Base-by-base conservation (phyloP, 2,797 vertebrate genomes). In the Craterocephalus amniculus region DNA sequence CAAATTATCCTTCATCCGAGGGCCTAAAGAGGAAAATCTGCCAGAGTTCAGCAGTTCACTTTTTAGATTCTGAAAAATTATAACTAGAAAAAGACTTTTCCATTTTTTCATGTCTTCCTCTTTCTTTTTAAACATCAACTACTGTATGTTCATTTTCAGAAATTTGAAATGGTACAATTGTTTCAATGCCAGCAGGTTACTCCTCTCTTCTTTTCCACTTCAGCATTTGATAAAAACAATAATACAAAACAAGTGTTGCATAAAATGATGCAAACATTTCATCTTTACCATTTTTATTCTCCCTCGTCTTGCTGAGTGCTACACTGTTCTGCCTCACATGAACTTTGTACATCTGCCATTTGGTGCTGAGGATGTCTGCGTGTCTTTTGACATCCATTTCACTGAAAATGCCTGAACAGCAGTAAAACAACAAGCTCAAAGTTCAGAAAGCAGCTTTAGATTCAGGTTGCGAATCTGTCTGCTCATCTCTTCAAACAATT, bases 271-370 rank as follows among this genome's bases (percentile, higher is more conserved):
- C 2, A 9, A 24, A 49, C 12, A 20, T 45, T 45, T 20, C 18
- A 20, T 16, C 40, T 43, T 43, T 20, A 43, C 7, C 5, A 7
- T 45, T n/a, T n/a, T 5, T 45, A 9, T 14, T 40, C 32, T n/a
- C 26, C 11, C 54, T 64, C n/a, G 8, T 1, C 20, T 26, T 65
- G 63, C 34, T 43, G 45, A 43, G 65, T 59, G 55, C 27, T 26
- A 14, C 55, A 54, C 10, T 32, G 0, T 31, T 26, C 43, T 35
- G 4, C 38, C 32, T 52, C 22, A 40, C 20, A 43, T 24, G 11
- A 20, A 35, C 26, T 32, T 48, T 54, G 22, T 5, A 2, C 31
- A 52, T 29, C 36, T 56, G 51, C 54, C 36, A 32, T 40, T 60
- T 57, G 27, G 26, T 60, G 49, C 52, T 29, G 16, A n/a, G 51